A percentile compares a stretch with the other conserved stretches of the same genome.
Conservation (phyloP, 2,888 invertebrate species). For the Frankliniella intonsa region DNA sequence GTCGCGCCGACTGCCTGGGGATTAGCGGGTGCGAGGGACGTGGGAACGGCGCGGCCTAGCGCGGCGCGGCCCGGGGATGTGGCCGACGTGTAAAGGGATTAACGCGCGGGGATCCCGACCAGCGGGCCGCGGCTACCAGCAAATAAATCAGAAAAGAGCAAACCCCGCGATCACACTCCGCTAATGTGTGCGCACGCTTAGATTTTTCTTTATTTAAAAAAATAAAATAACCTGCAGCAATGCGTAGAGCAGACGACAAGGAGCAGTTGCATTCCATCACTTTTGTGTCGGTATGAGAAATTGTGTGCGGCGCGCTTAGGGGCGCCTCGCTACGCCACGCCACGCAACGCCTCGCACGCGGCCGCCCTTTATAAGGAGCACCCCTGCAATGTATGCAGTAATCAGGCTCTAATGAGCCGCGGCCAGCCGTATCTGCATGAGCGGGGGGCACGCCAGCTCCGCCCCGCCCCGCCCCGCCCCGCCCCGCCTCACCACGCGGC, state of each 20-base stretch:
- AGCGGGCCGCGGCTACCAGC: no score
- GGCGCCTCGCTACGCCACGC: background rate
- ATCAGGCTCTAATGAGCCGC: slow-evolving; percentile 7
- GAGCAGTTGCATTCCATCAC: no score
- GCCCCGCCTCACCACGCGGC: background rate
- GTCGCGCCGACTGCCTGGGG: slow-evolving; percentile 4
- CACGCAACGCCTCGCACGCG: background rate
- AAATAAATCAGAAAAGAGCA: no score
- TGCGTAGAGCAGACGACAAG: no score
- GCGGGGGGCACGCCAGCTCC: background rate
- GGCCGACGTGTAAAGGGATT: background rate
- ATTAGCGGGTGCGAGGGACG: slow-evolving; percentile 2
- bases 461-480: background rate
- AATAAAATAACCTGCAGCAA: no score
- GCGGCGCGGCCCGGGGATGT: background rate
- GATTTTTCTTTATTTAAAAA: no score
- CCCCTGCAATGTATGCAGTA: slow-evolving; percentile 16
- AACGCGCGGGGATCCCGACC: no score
- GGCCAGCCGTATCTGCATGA: background rate
- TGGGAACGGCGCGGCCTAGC: background rate
- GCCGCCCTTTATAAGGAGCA: background rate
- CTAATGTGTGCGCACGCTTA: no score
- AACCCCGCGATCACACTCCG: no score
- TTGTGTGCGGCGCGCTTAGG: background rate
- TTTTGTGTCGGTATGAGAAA: no score